Conservation (phyloP, 2,797 vertebrate genomes). For the Rousettus madagascariensis region DNA sequence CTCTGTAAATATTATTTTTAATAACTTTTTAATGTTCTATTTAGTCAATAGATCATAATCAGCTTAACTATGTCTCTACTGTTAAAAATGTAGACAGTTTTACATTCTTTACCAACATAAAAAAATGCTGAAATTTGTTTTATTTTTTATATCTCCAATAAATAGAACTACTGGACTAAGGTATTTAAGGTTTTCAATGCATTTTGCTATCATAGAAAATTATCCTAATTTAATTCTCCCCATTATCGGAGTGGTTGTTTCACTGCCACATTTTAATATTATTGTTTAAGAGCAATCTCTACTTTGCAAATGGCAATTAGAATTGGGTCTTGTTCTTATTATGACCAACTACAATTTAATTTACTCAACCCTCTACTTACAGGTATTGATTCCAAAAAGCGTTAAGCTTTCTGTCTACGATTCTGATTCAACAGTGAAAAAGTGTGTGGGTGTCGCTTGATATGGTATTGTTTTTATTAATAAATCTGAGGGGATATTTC, state of each 20-base stretch:
- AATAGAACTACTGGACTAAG: neutral
- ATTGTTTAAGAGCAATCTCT: constrained; percentile 4
- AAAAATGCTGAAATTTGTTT: constrained; percentile 7
- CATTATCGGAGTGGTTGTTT: neutral
- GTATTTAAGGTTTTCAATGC: neutral
- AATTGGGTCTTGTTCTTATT: constrained; percentile 10
- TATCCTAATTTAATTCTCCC: neutral
- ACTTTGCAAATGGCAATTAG: neutral
- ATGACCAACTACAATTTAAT: constrained; percentile 1
- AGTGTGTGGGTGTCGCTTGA: neutral
- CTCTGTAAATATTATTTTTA: constrained; percentile 36
- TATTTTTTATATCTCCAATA: neutral
- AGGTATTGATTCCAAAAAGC: constrained; percentile 1
- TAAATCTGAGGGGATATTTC: neutral
- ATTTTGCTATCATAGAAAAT: neutral
- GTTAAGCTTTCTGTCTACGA: neutral
- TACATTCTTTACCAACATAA: neutral
- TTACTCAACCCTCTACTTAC: neutral
- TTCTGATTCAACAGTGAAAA: constrained; percentile 3
- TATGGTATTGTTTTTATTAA: neutral
- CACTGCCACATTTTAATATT: constrained; percentile 13
- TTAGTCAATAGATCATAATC: neutral
- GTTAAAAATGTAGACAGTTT: constrained; percentile 2
- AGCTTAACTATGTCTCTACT: neutral
- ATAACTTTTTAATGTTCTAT: neutral